Conservation (phyloP, 2,797 vertebrate species). For the Carcharodon carcharias region DNA sequence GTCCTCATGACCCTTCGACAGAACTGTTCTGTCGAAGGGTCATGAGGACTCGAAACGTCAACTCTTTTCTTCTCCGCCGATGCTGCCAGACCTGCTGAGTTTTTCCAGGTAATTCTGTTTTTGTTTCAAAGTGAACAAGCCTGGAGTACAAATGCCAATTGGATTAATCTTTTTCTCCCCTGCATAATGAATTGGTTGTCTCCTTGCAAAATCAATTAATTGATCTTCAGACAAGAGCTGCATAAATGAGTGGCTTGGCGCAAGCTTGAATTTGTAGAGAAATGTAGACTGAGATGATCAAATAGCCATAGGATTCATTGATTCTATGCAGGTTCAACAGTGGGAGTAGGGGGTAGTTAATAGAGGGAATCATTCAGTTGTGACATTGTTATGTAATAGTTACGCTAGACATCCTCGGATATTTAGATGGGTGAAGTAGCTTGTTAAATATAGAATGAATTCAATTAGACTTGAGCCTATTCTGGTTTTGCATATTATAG, state of each 20-base stretch:
- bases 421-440: background rate
- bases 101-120: too few species aligned
- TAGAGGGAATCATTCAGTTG: background rate
- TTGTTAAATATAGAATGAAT: background rate
- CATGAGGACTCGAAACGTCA: too few species aligned
- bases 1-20: too few species aligned
- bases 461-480: background rate
- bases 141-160: background rate
- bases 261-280: background rate
- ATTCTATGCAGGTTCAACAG: background rate
- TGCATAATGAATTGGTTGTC: background rate
- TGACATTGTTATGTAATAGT: background rate
- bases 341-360: background rate
- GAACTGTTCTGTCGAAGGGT: too few species aligned
- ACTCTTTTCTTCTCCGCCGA: too few species aligned
- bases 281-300: background rate
- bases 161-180: background rate
- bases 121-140: background rate
- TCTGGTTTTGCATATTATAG: background rate
- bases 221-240: background rate
- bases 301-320: background rate
- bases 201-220: background rate
- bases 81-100: too few species aligned
- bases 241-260: background rate
- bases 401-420: background rate